A percentile compares a stretch with the other conserved stretches of the same genome.
Evolutionary conservation across 1,140 invertebrate genomes (phyloP).

Genomic region (Sesamia nonagrioides): DNA sequence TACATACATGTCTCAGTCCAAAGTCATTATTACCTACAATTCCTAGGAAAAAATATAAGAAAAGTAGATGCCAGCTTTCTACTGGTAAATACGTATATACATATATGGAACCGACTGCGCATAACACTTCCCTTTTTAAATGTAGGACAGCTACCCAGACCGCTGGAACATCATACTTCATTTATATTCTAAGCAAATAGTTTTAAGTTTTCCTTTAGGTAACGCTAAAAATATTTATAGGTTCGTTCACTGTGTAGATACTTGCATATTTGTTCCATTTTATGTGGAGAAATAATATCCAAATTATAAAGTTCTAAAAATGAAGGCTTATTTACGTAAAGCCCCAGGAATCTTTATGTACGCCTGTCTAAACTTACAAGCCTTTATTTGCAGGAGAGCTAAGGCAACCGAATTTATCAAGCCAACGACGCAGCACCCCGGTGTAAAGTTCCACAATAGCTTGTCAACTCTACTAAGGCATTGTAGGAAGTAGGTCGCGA

Average conservation of each 20-base stretch:
- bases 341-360: background rate
- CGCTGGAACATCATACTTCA: constrained; percentile 33
- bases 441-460: constrained; percentile 59
- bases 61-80: constrained; percentile 4
- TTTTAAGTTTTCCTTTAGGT: background rate
- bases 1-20: too few relatives aligned
- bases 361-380: constrained; percentile 21
- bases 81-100: constrained; percentile 17
- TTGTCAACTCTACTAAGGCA: constrained; percentile 49
- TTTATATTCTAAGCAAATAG: constrained; percentile 16
- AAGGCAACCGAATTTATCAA: constrained; percentile 40
- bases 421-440: background rate
- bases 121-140: constrained; percentile 28
- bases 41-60: constrained; percentile 11
- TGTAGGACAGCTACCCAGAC: constrained; percentile 5
- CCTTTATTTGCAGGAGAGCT: constrained; percentile 18
- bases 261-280: too few relatives aligned
- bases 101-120: constrained; percentile 34
- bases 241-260: too few relatives aligned
- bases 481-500: constrained; percentile 45
- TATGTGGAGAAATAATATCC: too few relatives aligned
- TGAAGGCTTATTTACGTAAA: background rate
- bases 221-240: background rate
- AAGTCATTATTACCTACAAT: background rate
- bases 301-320: background rate